phyloP scores from a whole-genome alignment of 1,140 invertebrate genomes.

The Hesperophylax magnus region DNA sequence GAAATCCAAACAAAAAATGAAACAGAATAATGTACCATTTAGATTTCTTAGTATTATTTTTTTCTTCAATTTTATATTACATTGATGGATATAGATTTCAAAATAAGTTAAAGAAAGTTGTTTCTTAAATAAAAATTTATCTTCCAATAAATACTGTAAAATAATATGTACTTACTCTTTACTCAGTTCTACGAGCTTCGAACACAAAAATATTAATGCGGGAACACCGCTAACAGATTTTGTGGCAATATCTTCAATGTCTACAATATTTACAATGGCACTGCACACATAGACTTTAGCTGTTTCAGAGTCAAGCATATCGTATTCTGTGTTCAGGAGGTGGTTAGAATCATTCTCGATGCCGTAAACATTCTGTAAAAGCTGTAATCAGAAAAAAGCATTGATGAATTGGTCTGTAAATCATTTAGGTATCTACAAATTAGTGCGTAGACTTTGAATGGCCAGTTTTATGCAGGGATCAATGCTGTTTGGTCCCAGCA shows the following conservation, averaged over 20 bases:
- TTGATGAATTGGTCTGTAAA: not conserved
- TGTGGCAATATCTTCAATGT: constrained; percentile 37
- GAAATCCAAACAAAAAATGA: no score
- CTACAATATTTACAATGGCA: constrained; percentile 49
- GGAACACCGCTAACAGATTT: constrained; percentile 14
- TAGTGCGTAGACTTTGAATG: no score
- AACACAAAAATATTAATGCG: constrained; percentile 39
- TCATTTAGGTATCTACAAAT: no score
- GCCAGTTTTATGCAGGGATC: no score
- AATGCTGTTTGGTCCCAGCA: no score
- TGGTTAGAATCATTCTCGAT: not conserved
- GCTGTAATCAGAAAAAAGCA: constrained; percentile 13
- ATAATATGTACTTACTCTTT: constrained; percentile 38
- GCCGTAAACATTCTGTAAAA: constrained; percentile 20
- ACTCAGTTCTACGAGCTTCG: constrained; percentile 39
- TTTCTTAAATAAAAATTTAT: no score
- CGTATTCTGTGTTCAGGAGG: constrained; percentile 1
- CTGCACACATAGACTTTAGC: constrained; percentile 39
- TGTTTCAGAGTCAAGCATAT: constrained; percentile 25
- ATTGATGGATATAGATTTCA: no score
- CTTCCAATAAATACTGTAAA: not conserved
- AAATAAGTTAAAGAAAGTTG: no score
- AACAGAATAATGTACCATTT: no score
- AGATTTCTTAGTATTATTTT: no score
- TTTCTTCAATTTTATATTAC: no score